Percentiles rank a stretch among this genome's conserved stretches.
These are phyloP conservation scores for Amphiprion percula DNA, from an alignment of 2,113 vertebrate genomes.

Conservation along the genomic window DNA sequence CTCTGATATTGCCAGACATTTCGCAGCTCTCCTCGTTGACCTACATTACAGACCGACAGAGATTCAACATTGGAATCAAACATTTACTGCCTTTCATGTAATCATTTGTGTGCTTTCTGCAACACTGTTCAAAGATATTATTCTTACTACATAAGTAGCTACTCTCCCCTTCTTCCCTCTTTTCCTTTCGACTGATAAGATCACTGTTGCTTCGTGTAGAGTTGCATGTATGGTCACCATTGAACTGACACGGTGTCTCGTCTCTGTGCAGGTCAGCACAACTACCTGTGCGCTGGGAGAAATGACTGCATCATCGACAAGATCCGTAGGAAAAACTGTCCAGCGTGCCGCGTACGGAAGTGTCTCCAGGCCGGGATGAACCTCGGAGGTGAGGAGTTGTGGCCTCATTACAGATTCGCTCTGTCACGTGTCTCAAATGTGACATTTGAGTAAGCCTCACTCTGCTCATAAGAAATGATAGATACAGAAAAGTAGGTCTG, in stretches of 20 bases:
- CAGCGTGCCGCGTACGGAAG: constrained; percentile 98
- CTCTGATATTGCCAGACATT: constrained; percentile 18
- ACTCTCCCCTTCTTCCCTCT: neutral
- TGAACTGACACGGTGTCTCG: constrained; percentile 24
- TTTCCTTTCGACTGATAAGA: constrained; percentile 13
- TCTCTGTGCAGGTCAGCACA: constrained; percentile 93
- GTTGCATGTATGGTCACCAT: neutral
- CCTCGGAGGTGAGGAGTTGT: constrained; percentile 91
- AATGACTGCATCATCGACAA: constrained; percentile 99
- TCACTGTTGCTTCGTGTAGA: constrained; percentile 17
- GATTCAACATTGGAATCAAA: constrained; percentile 7
- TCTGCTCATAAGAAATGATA: constrained; percentile 39
- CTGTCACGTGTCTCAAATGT: constrained; percentile 48
- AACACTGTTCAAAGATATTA: no score
- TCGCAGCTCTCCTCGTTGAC: constrained; percentile 40
- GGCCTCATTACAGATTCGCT: constrained; percentile 33
- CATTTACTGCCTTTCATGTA: constrained; percentile 5
- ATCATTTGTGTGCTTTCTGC: neutral
- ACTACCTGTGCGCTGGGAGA: constrained; percentile 98
- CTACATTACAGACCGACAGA: constrained; percentile 42
- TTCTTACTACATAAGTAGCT: neutral
- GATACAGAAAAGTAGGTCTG: constrained; percentile 58
- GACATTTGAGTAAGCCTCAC: constrained; percentile 62
- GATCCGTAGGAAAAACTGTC: constrained; percentile 99
- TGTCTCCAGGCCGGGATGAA: constrained; percentile 99